These are phyloP conservation scores for Malurus cyaneus DNA, from an alignment of 2,113 vertebrate genomes.

Conservation along the genomic window DNA sequence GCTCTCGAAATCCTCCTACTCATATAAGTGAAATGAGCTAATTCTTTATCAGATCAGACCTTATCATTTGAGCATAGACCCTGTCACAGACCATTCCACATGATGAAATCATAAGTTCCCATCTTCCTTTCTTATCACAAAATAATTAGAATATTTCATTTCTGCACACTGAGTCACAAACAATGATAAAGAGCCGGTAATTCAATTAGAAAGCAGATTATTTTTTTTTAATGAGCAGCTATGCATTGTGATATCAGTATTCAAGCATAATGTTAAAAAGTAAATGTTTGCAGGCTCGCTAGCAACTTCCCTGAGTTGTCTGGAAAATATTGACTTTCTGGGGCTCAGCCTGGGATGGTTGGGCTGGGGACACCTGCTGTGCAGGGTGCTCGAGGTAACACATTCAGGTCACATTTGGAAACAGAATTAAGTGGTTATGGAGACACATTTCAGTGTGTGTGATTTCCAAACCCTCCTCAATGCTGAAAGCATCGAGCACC, in stretches of 20 bases:
- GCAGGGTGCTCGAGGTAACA: neutral
- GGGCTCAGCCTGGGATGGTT: neutral
- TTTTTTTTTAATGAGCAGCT: neutral
- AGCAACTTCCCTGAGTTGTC: neutral
- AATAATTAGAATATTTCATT: constrained; percentile 33
- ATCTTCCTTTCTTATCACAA: constrained; percentile 7
- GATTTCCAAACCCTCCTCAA: neutral
- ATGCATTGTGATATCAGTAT: neutral
- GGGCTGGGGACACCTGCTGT: neutral
- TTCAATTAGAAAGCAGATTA: constrained; percentile 22
- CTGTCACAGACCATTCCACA: neutral
- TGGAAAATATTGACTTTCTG: neutral
- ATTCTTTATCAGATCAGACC: neutral
- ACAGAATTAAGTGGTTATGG: neutral
- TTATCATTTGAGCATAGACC: neutral
- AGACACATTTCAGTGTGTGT: neutral
- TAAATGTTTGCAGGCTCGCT: neutral
- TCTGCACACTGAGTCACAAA: neutral
- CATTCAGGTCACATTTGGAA: neutral
- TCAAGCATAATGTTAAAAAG: neutral
- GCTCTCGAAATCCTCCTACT: neutral
- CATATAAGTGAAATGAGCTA: neutral
- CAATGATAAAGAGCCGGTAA: constrained; percentile 7
- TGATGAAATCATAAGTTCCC: neutral
- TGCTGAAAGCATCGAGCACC: fast-evolving